These are phyloP conservation scores for Thalassoma bifasciatum DNA, from an alignment of 2,113 vertebrate species.

Conservation along the genomic window DNA sequence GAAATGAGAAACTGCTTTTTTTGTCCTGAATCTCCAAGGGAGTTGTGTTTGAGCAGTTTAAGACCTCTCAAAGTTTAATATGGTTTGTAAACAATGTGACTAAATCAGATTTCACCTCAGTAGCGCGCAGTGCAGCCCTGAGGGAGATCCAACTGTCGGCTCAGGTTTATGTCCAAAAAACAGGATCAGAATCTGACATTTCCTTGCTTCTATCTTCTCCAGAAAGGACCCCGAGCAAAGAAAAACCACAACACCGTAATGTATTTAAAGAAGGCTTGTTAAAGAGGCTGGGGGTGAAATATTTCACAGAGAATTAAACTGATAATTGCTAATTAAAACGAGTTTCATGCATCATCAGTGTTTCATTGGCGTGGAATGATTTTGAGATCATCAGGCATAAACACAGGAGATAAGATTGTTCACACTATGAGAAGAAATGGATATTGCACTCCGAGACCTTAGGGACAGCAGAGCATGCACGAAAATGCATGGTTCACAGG, in stretches of 20 bases:
- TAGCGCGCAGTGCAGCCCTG: background rate
- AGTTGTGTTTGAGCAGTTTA: no score
- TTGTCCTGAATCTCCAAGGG: no score
- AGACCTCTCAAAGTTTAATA: no score
- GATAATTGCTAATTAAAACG: constrained; percentile 40
- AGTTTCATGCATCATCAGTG: constrained; percentile 13
- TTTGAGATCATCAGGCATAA: background rate
- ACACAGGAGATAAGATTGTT: background rate
- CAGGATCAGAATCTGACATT: background rate
- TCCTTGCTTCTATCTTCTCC: background rate
- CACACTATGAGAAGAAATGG: background rate
- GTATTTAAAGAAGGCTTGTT: background rate
- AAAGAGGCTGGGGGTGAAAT: background rate
- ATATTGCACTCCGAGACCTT: no score
- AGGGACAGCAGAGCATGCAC: no score
- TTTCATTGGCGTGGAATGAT: background rate
- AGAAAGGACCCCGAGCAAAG: background rate
- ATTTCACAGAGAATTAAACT: constrained; percentile 27
- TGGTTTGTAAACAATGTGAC: background rate
- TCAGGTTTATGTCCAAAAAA: background rate
- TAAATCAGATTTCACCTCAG: constrained; percentile 5
- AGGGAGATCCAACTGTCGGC: constrained; percentile 27
- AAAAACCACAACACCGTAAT: background rate
- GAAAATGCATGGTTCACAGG: no score
- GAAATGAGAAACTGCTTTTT: no score